Evolutionary conservation across 2,888 invertebrate genomes (phyloP), one percentile per base, ranked within the genome.

Genomic region (Leptarthrus brevirostris): DNA sequence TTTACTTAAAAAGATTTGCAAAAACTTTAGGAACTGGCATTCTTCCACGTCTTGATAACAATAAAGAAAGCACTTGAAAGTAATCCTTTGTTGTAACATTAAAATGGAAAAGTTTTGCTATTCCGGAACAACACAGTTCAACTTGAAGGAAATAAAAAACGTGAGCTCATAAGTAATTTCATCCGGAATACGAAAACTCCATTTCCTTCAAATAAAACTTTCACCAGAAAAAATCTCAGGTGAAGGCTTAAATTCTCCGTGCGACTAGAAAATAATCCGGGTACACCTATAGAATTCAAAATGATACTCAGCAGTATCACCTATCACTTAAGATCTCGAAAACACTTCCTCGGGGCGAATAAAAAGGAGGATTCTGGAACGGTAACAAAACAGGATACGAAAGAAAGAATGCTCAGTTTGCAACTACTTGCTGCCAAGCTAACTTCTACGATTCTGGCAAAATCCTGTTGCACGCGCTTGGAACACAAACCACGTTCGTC

Each of bases 211-310:
- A 49, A 52, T 52, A 69, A 69, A 52, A 69, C 52, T 49, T 69
- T 69, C 16, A 30, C 69, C 30, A 20, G 52, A 30, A 49, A 69
- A 49, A 69, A 34, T 49, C 34, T 69, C 69, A 30, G 69, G 69
- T 49, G 49, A 66, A 69, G 49, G 52, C n/a, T 69, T 49, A 69
- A 69, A 26, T 16, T 49, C 30, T 52, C 30, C 12, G 18, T 16
- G 69, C 34, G 69, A 49, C 30, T 20, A 18, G 34, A 34, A 52
- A 69, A 52, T 69, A 69, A 69, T 69, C 52, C 52, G 26, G 20
- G 2, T n/a, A 52, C 34, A 52, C 22, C 30, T 26, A 34, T n/a
- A 30, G 69, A 69, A 69, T 69, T 69, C 52, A 52, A 49, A 69
- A 52, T 69, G 20, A 69, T 49, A 8, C 20, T 16, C 20, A 30